Base-by-base conservation (phyloP, 2,797 vertebrate species). In the Galago senegalensis region DNA sequence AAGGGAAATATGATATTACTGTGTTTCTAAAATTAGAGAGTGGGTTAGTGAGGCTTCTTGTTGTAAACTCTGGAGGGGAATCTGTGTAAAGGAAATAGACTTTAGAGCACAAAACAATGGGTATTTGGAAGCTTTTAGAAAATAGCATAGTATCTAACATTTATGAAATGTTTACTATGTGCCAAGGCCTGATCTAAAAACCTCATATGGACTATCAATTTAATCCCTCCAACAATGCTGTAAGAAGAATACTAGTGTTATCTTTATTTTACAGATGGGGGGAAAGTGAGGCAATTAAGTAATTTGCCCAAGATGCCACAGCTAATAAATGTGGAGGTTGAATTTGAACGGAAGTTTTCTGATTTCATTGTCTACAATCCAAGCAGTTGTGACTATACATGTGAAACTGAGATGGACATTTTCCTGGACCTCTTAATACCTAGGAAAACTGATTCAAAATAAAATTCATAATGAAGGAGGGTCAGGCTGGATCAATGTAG, bases 1-100 rank as follows among this genome's bases (percentile, higher is more conserved):
- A 87, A 92, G 69, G 77, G 95, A 96, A 96, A 97, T 97, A 89
- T 82, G 95, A 96, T 97, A 96, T 91, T 95, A 94, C 46, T 75
- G 34, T 85, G 87, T 90, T 97, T 96, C 94, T 96, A 97, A 97
- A 96, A 92, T 95, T 94, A 95, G 92, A 96, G 21, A 82, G 75
- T 46, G 37, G 29, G n/a, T 21, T 87, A 77, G 49, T 65, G 21
- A 94, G n/a, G 6, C 10, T 96, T 49, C 63, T 95, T 23, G 46
- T 70, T 80, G 61, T 94, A 94, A 8, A 87, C 10, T 27, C 56
- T 79, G 67, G 84, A 86, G 40, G 69, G 43, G 73, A 96, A 67
- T 31, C 93, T 84, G 40, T 29, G 75, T 93, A 87, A 89, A 90
- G 77, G 49, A 94, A 77, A 73, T 92, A 70, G 56, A 77, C 29